Evolutionary conservation across 2,888 invertebrate species (phyloP), one percentile per base, ranked within the genome.

Genomic region (Noctua janthe): DNA sequence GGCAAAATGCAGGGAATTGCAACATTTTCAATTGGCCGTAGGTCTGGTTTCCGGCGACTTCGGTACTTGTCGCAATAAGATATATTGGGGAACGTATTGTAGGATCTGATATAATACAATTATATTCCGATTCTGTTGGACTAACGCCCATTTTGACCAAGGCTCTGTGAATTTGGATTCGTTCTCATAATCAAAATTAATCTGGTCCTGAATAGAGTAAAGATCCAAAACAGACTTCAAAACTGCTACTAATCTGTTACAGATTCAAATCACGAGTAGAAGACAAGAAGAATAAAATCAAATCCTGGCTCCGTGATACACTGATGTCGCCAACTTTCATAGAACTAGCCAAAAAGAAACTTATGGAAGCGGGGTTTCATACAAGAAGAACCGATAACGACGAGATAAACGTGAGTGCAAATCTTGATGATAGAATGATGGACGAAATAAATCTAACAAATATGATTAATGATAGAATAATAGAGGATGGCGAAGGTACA

Each of bases 251-350:
- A 29, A 15, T 20, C 39, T 66, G 66, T 66, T 64, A n/a, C 89
- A 97, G 96, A 86, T 96, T 97, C 88, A 96, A 96, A 91, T 93
- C 95, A 0, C 90, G 94, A 39, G 95, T 97, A 0, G 96, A 96
- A 91, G 94, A 95, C 72, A 96, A 96, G 81, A 96, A 96, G 81
- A 95, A 94, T 85, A 96, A 94, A 93, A 96, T 97, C 35, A 97
- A 96, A 79, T 91, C 89, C 7, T 97, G 97, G 97, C 92, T 97
- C 0, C 92, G 96, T 0, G 95, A 96, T 3, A 96, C 96, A 0
- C 83, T 97, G 0, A 94, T 94, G 80, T 96, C 97, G 0, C 94
- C 95, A 0, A 92, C 92, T 0, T 97, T 97, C 85, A 92, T 97
- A 74, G 90, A 95, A 87, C 84, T 96, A 20, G 97, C 96, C 0